phyloP scores from a whole-genome alignment of 1,140 invertebrate species.

The Caerostris darwini region DNA sequence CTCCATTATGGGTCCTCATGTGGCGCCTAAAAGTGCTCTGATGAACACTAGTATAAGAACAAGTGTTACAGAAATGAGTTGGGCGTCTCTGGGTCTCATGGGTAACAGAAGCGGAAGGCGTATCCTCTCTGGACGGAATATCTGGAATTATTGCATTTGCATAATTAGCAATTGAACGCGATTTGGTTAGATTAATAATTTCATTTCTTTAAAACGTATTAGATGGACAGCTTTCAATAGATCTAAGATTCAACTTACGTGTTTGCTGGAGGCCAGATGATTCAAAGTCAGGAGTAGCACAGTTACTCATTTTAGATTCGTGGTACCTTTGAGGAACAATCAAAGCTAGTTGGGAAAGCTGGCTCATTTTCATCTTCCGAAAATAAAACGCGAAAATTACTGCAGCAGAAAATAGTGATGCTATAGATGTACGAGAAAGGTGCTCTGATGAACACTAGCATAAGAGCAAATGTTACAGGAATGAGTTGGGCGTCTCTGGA shows the following conservation, averaged over 20 bases:
- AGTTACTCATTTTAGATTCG: no score
- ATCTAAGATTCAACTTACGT: no score
- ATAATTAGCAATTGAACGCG: slow-evolving; percentile 80
- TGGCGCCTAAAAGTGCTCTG: slow-evolving; percentile 94
- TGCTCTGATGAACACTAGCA: slow-evolving; percentile 93
- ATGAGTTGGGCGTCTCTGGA: slow-evolving; percentile 85
- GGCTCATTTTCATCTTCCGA: no score
- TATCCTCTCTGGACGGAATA: slow-evolving; percentile 79
- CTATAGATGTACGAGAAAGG: slow-evolving; percentile 81
- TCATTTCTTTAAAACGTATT: no score
- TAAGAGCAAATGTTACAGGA: slow-evolving; percentile 96
- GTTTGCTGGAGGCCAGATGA: slow-evolving; percentile 43
- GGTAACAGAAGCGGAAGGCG: not conserved
- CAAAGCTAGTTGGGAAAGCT: slow-evolving; percentile 77
- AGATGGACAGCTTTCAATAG: no score
- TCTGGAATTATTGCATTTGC: slow-evolving; percentile 79
- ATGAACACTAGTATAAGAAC: slow-evolving; percentile 92
- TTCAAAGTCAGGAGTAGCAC: no score
- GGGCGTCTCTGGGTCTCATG: slow-evolving; percentile 81
- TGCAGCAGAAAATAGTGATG: slow-evolving; percentile 83
- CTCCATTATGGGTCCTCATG: slow-evolving; percentile 96
- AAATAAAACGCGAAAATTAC: slow-evolving; percentile 62
- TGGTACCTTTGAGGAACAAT: no score
- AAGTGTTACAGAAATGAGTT: slow-evolving; percentile 94
- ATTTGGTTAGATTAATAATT: slow-evolving; percentile 71